phyloP scores from a whole-genome alignment of 2,888 invertebrate species.

The Microctonus hyperodae region DNA sequence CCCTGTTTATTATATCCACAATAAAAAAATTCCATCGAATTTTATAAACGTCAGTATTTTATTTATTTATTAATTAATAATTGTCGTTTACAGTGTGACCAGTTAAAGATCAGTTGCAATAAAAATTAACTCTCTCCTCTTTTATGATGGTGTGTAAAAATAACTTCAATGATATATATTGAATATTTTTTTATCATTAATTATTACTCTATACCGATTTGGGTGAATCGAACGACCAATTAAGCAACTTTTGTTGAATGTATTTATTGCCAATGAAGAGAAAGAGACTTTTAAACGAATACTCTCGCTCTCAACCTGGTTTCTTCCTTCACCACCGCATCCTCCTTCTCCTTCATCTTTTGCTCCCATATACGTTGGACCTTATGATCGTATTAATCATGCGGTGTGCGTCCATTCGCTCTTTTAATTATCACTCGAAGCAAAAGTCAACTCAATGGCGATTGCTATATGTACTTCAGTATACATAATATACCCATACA shows the following conservation, averaged over 20 bases:
- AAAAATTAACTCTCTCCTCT: not conserved
- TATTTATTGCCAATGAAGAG: constrained; percentile 16
- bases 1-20: constrained; percentile 3
- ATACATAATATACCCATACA: not conserved
- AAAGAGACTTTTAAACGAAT: not conserved
- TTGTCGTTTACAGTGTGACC: not conserved
- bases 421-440: constrained; percentile 43
- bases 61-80: not conserved
- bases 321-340: constrained; percentile 19
- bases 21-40: not conserved
- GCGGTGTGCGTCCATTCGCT: constrained; percentile 41
- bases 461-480: not conserved
- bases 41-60: too few relatives aligned
- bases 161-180: not conserved
- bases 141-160: not conserved
- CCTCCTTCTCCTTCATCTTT: not conserved
- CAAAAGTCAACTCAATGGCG: constrained; percentile 21
- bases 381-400: constrained; percentile 39
- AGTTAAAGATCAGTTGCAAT: not conserved
- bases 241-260: constrained; percentile 8
- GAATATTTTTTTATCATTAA: constrained; percentile 2
- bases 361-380: constrained; percentile 4
- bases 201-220: constrained; percentile 10
- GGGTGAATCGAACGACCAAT: constrained; percentile 14
- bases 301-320: constrained; percentile 13